Evolutionary conservation across 1,140 invertebrate species (phyloP).

Genomic region (Papilio polyxenes): DNA sequence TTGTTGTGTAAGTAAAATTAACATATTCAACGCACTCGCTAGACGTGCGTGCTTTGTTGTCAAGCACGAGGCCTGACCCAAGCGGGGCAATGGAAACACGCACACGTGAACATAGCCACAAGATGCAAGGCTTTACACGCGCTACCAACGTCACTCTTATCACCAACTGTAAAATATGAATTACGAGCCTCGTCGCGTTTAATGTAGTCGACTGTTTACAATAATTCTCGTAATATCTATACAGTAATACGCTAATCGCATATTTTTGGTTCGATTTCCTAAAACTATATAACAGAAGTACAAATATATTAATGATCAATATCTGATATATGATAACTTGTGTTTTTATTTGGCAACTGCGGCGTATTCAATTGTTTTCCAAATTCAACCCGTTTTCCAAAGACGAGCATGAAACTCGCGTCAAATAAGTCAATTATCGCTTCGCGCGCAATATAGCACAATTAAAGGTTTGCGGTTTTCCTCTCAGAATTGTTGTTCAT

Average conservation of each 20-base stretch:
- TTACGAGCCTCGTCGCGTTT: constrained; percentile 62
- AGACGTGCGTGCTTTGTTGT: background rate
- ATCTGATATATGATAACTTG: too few relatives aligned
- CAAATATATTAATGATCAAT: too few relatives aligned
- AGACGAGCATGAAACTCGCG: constrained; percentile 37
- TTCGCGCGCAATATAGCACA: constrained; percentile 14
- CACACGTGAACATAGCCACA: constrained; percentile 41
- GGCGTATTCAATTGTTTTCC: background rate
- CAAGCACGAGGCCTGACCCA: constrained; percentile 1
- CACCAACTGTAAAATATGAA: constrained; percentile 70
- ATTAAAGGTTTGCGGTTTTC: constrained; percentile 30
- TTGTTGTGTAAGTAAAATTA: background rate
- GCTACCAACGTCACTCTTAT: constrained; percentile 62
- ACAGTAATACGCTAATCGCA: background rate
- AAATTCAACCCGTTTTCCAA: constrained; percentile 37
- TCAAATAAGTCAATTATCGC: constrained; percentile 44
- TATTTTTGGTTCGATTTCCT: background rate
- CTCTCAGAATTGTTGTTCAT: constrained; percentile 19
- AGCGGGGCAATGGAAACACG: constrained; percentile 41
- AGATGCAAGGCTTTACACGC: constrained; percentile 43
- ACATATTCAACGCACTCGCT: background rate
- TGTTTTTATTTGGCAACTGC: background rate
- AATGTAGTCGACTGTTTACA: constrained; percentile 57
- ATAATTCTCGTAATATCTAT: background rate
- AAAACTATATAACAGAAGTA: background rate